These are phyloP conservation scores for Microtus montanus DNA, from an alignment of 2,113 vertebrate species.

Conservation along the genomic window DNA sequence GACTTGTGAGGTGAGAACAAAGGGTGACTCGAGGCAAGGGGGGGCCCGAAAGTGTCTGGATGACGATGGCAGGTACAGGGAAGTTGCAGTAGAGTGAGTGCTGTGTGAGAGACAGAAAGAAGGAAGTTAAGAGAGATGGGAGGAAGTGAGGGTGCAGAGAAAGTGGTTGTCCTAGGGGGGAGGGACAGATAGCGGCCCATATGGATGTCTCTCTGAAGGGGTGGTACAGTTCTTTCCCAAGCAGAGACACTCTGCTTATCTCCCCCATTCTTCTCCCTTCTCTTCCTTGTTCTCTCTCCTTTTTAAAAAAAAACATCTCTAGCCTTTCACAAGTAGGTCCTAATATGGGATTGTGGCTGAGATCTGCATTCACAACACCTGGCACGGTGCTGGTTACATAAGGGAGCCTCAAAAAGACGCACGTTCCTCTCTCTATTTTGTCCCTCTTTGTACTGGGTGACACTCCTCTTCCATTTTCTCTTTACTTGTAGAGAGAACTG, in stretches of 20 bases:
- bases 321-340: constrained; percentile 45
- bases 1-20: background rate
- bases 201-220: background rate
- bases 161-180: background rate
- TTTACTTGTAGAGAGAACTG: background rate
- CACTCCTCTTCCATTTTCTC: background rate
- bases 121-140: background rate
- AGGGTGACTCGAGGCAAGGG: background rate
- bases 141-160: background rate
- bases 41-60: background rate
- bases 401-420: background rate
- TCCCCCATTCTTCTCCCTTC: background rate
- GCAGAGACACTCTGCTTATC: background rate
- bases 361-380: background rate
- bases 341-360: background rate
- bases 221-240: background rate
- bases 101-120: background rate
- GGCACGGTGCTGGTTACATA: background rate
- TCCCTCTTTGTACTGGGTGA: background rate
- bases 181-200: background rate
- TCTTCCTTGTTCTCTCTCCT: background rate
- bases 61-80: background rate
- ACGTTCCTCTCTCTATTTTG: background rate
- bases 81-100: too few relatives aligned
- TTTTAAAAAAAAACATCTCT: background rate